Conservation (phyloP, 2,888 invertebrate species). For the Erebia epiphron region DNA sequence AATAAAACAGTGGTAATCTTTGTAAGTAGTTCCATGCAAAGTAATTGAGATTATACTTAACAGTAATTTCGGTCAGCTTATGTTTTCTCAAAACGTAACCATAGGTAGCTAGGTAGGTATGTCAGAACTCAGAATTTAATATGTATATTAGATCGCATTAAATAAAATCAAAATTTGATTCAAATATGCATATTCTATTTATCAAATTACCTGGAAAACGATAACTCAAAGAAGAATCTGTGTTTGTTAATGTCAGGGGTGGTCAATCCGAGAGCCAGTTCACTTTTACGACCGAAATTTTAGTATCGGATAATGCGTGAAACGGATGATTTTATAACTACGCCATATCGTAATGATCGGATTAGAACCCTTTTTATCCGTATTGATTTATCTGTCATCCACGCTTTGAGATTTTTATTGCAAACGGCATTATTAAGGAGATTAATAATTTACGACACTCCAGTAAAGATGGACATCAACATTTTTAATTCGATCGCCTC, state of each 20-base stretch:
- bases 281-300: constrained; percentile 62
- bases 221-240: not conserved
- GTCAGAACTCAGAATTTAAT: no score
- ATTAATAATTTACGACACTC: constrained; percentile 41
- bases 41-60: no score
- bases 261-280: constrained; percentile 55
- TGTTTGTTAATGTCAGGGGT: constrained; percentile 53
- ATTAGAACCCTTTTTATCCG: constrained; percentile 68
- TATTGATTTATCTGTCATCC: constrained; percentile 67
- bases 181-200: not conserved
- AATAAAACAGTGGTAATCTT: no score
- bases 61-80: no score
- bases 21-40: no score
- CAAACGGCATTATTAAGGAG: constrained; percentile 44
- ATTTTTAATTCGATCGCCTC: constrained; percentile 32
- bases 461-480: constrained; percentile 42
- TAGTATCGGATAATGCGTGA: constrained; percentile 74
- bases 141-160: no score
- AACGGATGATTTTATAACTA: constrained; percentile 70
- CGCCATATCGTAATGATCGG: constrained; percentile 65
- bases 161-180: no score
- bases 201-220: not conserved
- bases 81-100: no score
- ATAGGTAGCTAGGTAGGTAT: no score
- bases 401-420: constrained; percentile 44